Evolutionary conservation across 2,888 invertebrate species (phyloP), one percentile per base, ranked within the genome.

Genomic region (Ochropacha duplaris): DNA sequence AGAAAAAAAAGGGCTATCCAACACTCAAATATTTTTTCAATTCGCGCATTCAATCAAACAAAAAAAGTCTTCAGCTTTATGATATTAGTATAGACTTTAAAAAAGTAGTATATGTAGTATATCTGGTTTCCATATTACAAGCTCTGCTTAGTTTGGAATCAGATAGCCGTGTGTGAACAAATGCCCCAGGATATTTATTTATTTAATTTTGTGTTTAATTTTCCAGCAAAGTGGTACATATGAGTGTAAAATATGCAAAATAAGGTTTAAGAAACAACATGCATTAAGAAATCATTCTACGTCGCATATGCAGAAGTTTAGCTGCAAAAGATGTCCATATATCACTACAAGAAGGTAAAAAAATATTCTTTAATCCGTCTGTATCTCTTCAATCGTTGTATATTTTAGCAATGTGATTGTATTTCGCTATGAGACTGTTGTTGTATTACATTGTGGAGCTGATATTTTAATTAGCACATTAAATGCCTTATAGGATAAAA

Each of bases 221-320:
- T n/a, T 50, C 0, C 73, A 92, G 90, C 81, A 88, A 80, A 86
- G 89, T 65, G 92, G 92, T 0, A 86, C 84, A 8, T 78, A 84
- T 58, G 79, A 78, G 11, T 92, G 92, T 44, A 76, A 72, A 1
- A 84, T 92, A n/a, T 92, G 92, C 66, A 89, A 88, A 58, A 88
- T 88, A 0, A 87, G 88, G 22, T 88, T 91, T 78, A 86, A 84
- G 22, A 86, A 87, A 0, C 74, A 84, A 0, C 84, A 89, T 66
- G 90, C 91, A 0, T 62, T 91, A 0, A 61, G 92, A 0, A 92
- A 92, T 19, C 92, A 92, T 57, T 83, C 89, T 2, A 92, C 92
- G 0, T 90, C 92, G 4, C 92, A 92, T 72, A 88, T 89, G 1
- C 88, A 91, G 56, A 58, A 87, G 56, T 92, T 88, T 66, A 88